Base-by-base conservation (phyloP, 2,113 vertebrate genomes). In the Quiscalus mexicanus region DNA sequence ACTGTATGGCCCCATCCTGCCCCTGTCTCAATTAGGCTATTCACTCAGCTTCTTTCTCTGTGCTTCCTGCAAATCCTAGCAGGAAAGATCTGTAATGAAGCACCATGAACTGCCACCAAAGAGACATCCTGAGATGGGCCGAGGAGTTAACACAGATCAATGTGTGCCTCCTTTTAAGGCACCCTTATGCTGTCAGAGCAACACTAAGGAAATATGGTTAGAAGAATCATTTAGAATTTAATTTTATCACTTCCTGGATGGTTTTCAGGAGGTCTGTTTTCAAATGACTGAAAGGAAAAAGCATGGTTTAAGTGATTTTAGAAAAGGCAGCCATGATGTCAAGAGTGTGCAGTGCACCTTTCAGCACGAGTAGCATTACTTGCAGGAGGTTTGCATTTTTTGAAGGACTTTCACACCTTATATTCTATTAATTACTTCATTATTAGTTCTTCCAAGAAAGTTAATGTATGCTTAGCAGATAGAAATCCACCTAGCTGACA, bases 1-100 rank as follows among this genome's bases (percentile, higher is more conserved):
- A 70, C 15, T 39, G 8, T 42, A 70, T 7, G 20, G 85, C 71
- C 63, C 56, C 62, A 62, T 92, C 89, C 88, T 81, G 89, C 42
- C 55, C 67, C 64, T 68, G 39, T 41, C 78, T 95, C 79, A 95
- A 94, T 88, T 44, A 95, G 71, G 50, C 71, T 90, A 59, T 92
- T 92, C 79, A 84, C 71, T 62, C 42, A 73, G 59, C 63, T 65
- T 28, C 49, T 69, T 44, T 15, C 87, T 37, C 41, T 35, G 41
- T 53, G 67, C 45, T 76, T 93, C 85, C 88, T 62, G 63, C 2
- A 13, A 91, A 87, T 68, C 25, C 56, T 44, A 79, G 74, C 44
- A 89, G 74, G 63, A 93, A 77, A 81, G 47, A 12, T 60, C 19
- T 50, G 41, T 21, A 91, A 82, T 23, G 75, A 93, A 95, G 53